Base-by-base conservation (phyloP, 2,797 vertebrate species). In the Etheostoma nigrum region DNA sequence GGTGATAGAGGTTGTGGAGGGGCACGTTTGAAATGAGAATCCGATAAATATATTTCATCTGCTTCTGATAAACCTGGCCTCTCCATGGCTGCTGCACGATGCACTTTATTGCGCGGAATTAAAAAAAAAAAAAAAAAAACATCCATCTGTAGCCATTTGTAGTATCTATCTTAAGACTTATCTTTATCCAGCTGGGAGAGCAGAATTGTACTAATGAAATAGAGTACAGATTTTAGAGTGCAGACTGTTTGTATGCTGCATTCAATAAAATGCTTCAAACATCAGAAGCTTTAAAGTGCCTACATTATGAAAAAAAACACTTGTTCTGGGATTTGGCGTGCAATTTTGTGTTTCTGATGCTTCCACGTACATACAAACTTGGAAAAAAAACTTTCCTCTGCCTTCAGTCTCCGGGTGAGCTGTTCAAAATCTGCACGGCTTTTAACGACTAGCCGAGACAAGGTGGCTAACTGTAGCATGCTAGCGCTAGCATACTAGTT, bases 1-100 rank as follows among this genome's bases (percentile, higher is more conserved):
- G 71, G 78, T 36, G 76, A 88, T 9, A 61, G 55, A 76, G 61
- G 67, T 80, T 70, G 61, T 53, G 10, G 54, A 48, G 67, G 59
- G 78, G 55, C 72, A 83, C 16, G 59, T 80, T 84, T 76, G 13
- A 83, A 81, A 88, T 85, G 70, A 85, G 63, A 78, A 67, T 87
- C 33, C 61, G 27, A 76, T 57, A 60, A 62, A 76, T 69, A 54
- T 82, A 85, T 83, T 73, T 42, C 49, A 81, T 75, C 66, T 83
- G 66, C 76, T 69, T 36, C 72, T 72, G 59, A 64, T 72, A 70
- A 82, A 66, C 25, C 40, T 68, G 45, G 61, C 60, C 15, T 79
- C 55, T 67, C 61, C 59, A 15, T 18, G 2, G 42, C 13, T 16
- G 13, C 66, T 48, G n/a, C 48, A 30, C 44, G n/a, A 72, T 52